Evolutionary conservation across 2,113 vertebrate genomes (phyloP).

Genomic region (Odontophorus gujanensis): DNA sequence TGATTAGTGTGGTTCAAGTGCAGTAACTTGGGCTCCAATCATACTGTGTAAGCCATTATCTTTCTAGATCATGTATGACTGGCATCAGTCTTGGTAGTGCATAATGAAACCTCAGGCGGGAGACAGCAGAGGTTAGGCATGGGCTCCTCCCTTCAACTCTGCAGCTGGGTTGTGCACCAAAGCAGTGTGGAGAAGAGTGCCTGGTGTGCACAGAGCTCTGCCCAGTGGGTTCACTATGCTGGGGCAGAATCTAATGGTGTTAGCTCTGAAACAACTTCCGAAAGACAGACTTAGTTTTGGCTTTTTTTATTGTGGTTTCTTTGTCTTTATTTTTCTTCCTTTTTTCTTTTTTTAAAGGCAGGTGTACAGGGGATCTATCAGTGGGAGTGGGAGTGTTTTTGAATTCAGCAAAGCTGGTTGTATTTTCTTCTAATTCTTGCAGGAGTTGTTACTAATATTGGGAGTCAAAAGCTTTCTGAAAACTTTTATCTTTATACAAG

Average conservation of each 20-base stretch:
- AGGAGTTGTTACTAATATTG: neutral
- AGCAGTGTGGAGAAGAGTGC: fast-evolving
- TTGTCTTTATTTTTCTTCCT: neutral
- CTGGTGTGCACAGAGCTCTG: fast-evolving
- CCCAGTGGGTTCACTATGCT: neutral
- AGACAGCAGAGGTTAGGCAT: fast-evolving
- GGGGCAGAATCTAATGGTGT: neutral
- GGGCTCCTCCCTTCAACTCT: neutral
- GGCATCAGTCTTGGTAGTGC: neutral
- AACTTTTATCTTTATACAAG: neutral
- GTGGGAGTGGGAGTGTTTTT: neutral
- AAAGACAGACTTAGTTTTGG: neutral
- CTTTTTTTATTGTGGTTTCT: neutral
- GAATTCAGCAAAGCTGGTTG: neutral
- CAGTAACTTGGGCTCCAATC: neutral
- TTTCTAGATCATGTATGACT: neutral
- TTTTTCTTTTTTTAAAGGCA: neutral
- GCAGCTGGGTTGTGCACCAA: fast-evolving
- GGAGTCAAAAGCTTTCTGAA: neutral
- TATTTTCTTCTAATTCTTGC: neutral
- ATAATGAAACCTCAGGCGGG: neutral
- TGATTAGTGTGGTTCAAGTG: neutral
- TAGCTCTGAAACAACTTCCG: neutral
- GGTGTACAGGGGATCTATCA: neutral
- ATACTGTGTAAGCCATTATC: fast-evolving